Evolutionary conservation across 2,888 invertebrate genomes (phyloP), one percentile per base, ranked within the genome.

Genomic region (Chloroclystis v-ata): DNA sequence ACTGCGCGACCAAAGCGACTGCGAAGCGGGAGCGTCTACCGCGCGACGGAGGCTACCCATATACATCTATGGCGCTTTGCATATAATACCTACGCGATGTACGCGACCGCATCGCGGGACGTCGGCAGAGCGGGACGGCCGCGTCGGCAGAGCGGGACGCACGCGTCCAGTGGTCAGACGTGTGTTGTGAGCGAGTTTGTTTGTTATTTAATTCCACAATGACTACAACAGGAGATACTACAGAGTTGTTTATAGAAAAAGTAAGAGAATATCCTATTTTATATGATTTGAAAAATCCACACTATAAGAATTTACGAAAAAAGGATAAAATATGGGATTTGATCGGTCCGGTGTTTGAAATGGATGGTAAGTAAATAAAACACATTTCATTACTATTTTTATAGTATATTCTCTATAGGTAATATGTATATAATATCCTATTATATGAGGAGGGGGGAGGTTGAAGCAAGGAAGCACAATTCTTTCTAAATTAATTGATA

Each of bases 81-180:
- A 37, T 24, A 37, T 25, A n/a, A n/a, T n/a, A n/a, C n/a, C n/a
- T n/a, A n/a, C n/a, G n/a, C n/a, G n/a, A n/a, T n/a, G 10, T 37
- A 37, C 37, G 37, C 37, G 37, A 37, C 37, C 37, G 25, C 37
- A 37, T 24, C 37, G 37, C 30, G 30, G 10, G 30, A 30, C 30
- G 30, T 30, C 30, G 30, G 30, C 30, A 30, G 30, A 30, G 30
- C 30, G 30, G 30, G 30, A 30, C 30, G 30, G 10, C 9, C 30
- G 30, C 30, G 30, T n/a, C n/a, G n/a, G n/a, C n/a, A n/a, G n/a
- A n/a, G n/a, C n/a, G n/a, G n/a, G n/a, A n/a, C n/a, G n/a, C n/a
- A n/a, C n/a, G n/a, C n/a, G n/a, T n/a, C n/a, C n/a, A n/a, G n/a
- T n/a, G n/a, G n/a, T n/a, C n/a, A n/a, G n/a, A n/a, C n/a, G n/a